Evolutionary conservation across 1,140 invertebrate genomes (phyloP), one percentile per base, ranked within the genome.

Genomic region (Anastrepha obliqua): DNA sequence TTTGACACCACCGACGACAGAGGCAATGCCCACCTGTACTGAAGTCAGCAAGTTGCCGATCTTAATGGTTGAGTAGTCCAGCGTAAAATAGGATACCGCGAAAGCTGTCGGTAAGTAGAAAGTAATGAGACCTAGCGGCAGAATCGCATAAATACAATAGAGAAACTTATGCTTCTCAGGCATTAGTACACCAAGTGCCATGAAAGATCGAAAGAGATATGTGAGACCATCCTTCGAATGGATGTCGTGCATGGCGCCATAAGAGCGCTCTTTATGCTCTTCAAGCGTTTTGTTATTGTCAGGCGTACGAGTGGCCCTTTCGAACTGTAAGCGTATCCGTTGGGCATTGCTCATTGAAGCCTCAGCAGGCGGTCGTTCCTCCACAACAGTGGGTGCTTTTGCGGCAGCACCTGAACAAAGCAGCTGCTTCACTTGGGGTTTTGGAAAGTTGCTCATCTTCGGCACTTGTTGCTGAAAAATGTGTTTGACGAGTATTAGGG

Each of bases 11-110:
- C 89, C 86, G 0, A 89, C 89, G 55, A 87, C 78, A 0, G 89
- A 89, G 86, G 90, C 86, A 64, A 91, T 89, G 60, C 88, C 88
- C 62, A 90, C 90, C 58, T 88, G 88, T n/a, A 88, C 39, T 6
- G 88, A 87, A 42, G 88, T 87, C 7, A 88, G 55, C 17, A 88
- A 60, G 6, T 62, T 70, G n/a, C 65, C 87, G 29, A 70, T 42
- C 11, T 88, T 65, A 8, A 88, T 8, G 13, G 39, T 74, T 0
- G 44, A 59, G 86, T 62, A 59, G 9, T 85, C 60, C 20, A 67
- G 11, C 2, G 13, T 0, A 47, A 42, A 67, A 29, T 88, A 88
- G 8, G 62, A 67, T 7, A 85, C 6, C 13, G 47, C 67, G 59
- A 88, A 88, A 15, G 51, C 15, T 2, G 42, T 17, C 0, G 87